Base-by-base conservation (phyloP, 37 sponge, comb jelly and placozoan species). In the Cliona cf. orientalis region DNA sequence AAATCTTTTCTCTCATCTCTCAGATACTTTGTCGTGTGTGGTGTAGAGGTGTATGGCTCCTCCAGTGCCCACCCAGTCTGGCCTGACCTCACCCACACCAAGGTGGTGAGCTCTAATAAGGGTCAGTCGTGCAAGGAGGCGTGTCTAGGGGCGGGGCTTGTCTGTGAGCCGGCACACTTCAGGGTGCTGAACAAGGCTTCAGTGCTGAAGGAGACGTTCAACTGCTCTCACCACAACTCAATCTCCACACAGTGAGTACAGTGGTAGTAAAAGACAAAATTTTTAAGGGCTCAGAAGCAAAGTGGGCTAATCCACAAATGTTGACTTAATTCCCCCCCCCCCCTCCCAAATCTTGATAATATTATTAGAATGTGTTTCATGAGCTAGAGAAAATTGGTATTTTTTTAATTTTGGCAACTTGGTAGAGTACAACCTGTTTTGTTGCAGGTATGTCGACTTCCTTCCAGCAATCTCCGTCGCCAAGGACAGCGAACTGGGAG, bases 81-180 rank as follows among this genome's bases (percentile, higher is more conserved):
- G 91, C 91, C 91, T 44, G 68, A 83, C 32, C 81, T 64, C 19
- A 57, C 77, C 4, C 81, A 71, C 19, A 45, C 86, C 37, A 9
- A 35, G 1, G 43, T 70, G 22, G 26, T 67, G 25, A 39, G 40
- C 25, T 81, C 86, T 0, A 78, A 78, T 6, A 34, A 42, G 17
- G 93, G 93, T 17, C 57, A 61, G 68, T 84, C 86, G 0, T 92
- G 93, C 56, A 88, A 84, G 49, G 89, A 92, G 26, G 63, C 93
- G 2, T 92, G 93, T 76, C 39, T 62, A 21, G 29, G 28, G 28
- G 1, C 70, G 3, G 43, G 36, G 28, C 63, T 88, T 89, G 77
- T 84, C 14, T 90, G 90, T 84, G 90, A 90, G 57, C 90, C 90
- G 32, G 74, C 79, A 0, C 74, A 80, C 49, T 86, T 79, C 42